Percentiles rank a stretch among this genome's conserved stretches.
Evolutionary conservation across 2,113 vertebrate genomes (phyloP).

Genomic region (Platysternon megacephalum): DNA sequence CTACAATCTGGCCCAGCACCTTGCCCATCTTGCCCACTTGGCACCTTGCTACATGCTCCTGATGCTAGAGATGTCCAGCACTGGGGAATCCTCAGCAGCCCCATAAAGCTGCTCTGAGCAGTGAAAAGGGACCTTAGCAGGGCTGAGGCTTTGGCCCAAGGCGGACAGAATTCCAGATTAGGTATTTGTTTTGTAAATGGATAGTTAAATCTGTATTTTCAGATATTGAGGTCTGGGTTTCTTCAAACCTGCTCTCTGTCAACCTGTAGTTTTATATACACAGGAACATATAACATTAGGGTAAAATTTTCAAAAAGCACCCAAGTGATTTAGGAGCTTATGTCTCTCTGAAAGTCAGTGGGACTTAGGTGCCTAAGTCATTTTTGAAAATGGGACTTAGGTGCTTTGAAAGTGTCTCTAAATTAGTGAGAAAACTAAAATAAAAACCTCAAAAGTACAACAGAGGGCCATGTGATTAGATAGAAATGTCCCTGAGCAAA

Average conservation of each 20-base stretch:
- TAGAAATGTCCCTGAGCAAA: slow-evolving; percentile 50
- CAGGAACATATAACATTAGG: not conserved
- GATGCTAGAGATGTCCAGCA: not conserved
- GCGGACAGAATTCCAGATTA: not conserved
- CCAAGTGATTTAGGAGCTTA: not conserved
- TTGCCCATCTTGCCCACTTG: not conserved
- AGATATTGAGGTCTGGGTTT: not conserved
- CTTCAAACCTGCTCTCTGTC: not conserved
- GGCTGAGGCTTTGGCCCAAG: not conserved
- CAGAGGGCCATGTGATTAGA: not conserved
- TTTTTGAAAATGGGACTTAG: not conserved
- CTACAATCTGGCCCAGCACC: not conserved
- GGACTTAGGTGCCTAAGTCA: not conserved
- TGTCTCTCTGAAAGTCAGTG: not conserved
- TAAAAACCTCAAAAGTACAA: not conserved
- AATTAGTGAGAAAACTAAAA: slow-evolving; percentile 31
- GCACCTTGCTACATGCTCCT: not conserved
- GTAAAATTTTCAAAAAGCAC: not conserved
- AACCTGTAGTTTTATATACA: not conserved
- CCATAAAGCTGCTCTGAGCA: not conserved
- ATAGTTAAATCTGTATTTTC: not conserved
- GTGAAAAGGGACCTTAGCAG: not conserved
- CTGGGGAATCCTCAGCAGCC: slow-evolving; percentile 2
- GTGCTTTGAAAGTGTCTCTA: slow-evolving; percentile 8
- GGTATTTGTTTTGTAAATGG: not conserved